A percentile compares a stretch with the other conserved stretches of the same genome.
phyloP scores from a whole-genome alignment of 2,797 vertebrate genomes.

The Lacerta agilis region DNA sequence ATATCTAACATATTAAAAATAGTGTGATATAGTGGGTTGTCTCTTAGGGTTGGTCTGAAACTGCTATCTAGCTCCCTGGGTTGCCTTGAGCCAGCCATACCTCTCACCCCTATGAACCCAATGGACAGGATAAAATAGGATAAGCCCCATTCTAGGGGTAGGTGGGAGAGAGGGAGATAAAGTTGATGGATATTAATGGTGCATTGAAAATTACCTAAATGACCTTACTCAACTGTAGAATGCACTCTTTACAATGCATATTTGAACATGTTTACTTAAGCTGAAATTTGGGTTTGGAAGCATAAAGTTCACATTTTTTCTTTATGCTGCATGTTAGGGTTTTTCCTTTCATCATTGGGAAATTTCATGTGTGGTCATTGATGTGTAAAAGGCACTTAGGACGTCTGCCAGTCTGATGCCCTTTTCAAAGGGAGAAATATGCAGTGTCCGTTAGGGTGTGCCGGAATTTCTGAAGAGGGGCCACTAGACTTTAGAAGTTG shows the following conservation, averaged over 20 bases:
- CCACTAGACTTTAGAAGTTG: conserved; percentile 4
- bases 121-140: background rate
- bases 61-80: too few relatives aligned
- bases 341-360: background rate
- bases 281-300: background rate
- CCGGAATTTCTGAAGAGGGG: background rate
- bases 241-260: background rate
- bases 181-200: background rate
- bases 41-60: background rate
- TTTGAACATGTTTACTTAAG: background rate
- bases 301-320: background rate
- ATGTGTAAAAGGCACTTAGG: accelerated
- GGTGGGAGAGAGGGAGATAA: background rate
- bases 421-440: background rate
- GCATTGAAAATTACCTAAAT: background rate
- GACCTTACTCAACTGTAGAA: background rate
- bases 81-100: background rate
- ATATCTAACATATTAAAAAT: background rate
- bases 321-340: background rate
- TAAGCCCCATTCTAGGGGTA: background rate
- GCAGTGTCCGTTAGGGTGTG: background rate
- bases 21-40: too few relatives aligned
- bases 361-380: background rate
- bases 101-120: background rate
- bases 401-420: conserved; percentile 1